Evolutionary conservation across 2,113 vertebrate genomes (phyloP), one percentile per base, ranked within the genome.

Genomic region (Peucedramus taeniatus): DNA sequence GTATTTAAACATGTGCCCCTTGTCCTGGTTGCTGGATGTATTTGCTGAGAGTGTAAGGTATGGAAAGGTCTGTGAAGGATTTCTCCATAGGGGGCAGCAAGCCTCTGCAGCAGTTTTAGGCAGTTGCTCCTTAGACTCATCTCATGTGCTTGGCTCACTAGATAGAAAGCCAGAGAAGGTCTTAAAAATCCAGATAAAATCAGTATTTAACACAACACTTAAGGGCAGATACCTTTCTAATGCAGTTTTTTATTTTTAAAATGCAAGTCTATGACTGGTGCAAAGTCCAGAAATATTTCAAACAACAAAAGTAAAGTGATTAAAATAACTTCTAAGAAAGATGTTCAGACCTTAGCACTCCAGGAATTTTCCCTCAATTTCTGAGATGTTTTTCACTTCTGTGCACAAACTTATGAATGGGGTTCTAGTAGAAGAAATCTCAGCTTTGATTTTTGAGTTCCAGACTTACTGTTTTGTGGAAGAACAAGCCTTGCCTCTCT

Each of bases 1-100:
- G 31, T 44, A 35, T 39, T 72, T 39, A 76, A 77, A n/a, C 45
- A 9, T 26, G 9, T 1, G 1, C 59, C 83, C 33, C 15, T 71
- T 47, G 47, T 68, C 28, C n/a, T 56, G 65, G 17, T 30, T 35
- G 30, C 50, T 75, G 68, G 42, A 11, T 64, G 7, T 45, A 23
- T 79, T 84, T 93, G 35, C 39, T 3, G 6, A 28, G 49, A 35
- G 13, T 19, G 5, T 77, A 26, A 39, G 31, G n/a, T 66, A 4
- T 11, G 27, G 26, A 19, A 65, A 65, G 64, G 21, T 54, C 66
- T 87, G 51, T 60, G 77, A 76, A 50, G 50, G 24, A 2, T 70
- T 89, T 94, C 70, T 95, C 95, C 65, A 35, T 89, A 94, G 96
- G 91, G 95, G 94, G 94, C 96, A 96, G 95, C 93, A 95, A 68